phyloP scores from a whole-genome alignment of 2,797 vertebrate species.

The Sebastes ruberrimus region DNA sequence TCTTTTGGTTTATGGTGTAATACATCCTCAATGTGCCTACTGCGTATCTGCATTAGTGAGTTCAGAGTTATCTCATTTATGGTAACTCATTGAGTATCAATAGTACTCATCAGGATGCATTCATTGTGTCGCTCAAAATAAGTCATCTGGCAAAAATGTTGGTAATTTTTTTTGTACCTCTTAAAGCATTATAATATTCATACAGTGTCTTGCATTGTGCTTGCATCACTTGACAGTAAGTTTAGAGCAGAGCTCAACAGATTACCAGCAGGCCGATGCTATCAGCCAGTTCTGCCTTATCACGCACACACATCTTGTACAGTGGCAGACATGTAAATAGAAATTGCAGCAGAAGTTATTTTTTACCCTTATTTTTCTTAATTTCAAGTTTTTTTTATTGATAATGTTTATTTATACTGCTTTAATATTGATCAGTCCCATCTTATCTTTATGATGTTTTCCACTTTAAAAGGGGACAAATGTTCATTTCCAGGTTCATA shows the following conservation, averaged over 20 bases:
- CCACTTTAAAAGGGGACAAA: no score
- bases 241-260: not conserved
- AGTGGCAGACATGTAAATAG: not conserved
- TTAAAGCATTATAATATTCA: not conserved
- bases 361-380: not conserved
- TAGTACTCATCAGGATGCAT: not conserved
- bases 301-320: not conserved
- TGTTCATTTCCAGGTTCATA: no score
- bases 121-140: not conserved
- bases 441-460: not conserved
- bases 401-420: not conserved
- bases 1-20: not conserved
- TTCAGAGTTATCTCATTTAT: not conserved
- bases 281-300: not conserved
- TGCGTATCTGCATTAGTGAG: not conserved
- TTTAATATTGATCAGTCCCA: not conserved
- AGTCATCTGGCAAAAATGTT: not conserved
- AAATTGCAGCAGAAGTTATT: not conserved
- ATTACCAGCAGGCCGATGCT: not conserved
- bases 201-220: not conserved
- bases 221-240: slow-evolving; percentile 15
- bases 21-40: not conserved
- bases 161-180: not conserved
- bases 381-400: not conserved
- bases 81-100: not conserved